Evolutionary conservation across 2,113 vertebrate species (phyloP).

Genomic region (Apteryx mantelli): DNA sequence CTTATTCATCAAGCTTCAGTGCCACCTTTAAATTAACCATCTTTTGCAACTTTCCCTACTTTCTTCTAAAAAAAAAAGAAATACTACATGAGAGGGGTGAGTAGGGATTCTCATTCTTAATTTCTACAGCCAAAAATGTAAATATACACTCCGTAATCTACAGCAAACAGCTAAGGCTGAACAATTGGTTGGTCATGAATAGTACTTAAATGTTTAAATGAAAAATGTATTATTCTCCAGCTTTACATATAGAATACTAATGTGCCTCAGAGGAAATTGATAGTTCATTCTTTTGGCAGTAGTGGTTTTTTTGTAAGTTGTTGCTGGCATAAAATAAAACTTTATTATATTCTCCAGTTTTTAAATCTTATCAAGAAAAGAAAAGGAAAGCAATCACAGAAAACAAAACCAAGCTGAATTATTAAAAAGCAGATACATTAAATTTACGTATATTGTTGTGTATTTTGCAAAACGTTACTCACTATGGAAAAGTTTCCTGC

Average conservation of each 20-base stretch:
- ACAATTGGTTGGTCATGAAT: background rate
- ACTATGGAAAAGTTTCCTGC: background rate
- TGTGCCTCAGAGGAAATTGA: background rate
- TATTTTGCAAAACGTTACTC: background rate
- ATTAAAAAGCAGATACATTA: background rate
- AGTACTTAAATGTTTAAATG: background rate
- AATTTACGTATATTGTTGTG: background rate
- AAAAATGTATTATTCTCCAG: background rate
- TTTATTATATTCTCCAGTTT: background rate
- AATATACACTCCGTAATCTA: background rate
- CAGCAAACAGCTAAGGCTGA: background rate
- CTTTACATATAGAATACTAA: background rate
- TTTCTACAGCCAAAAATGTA: background rate
- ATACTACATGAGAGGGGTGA: accelerated
- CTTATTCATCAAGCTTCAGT: background rate
- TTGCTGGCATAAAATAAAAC: background rate
- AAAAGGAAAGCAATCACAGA: background rate
- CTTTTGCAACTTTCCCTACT: background rate
- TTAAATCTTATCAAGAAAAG: background rate
- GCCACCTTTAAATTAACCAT: background rate
- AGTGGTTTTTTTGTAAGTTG: background rate
- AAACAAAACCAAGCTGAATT: background rate
- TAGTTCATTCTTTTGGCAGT: background rate
- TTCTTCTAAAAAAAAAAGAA: background rate
- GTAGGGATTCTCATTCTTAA: background rate